phyloP scores from a whole-genome alignment of 2,888 invertebrate species.

The Ormyrus pomaceus region DNA sequence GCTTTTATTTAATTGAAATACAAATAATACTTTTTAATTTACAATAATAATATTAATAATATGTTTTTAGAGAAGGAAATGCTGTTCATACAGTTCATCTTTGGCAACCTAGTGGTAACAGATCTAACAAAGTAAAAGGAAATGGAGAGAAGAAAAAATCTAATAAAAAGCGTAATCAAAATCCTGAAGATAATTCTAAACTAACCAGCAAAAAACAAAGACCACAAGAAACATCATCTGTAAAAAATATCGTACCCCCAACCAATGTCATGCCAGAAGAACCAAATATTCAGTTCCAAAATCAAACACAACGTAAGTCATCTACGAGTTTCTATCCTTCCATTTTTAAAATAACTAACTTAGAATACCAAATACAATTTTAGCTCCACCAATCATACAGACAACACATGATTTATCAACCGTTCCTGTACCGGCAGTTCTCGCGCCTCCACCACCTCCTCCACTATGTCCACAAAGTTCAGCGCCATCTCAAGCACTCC shows the following conservation, averaged over 20 bases:
- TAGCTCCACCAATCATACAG: conserved; percentile 67
- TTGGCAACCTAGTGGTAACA: conserved; percentile 74
- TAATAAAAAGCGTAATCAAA: conserved; percentile 61
- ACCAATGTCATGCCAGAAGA: conserved; percentile 64
- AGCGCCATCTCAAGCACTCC: conserved; percentile 39
- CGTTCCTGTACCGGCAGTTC: conserved; percentile 26
- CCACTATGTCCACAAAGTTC: conserved; percentile 57
- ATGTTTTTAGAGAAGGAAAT: conserved; percentile 68
- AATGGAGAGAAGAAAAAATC: conserved; percentile 65
- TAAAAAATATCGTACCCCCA: conserved; percentile 61
- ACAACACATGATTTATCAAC: conserved; percentile 64
- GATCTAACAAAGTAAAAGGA: conserved; percentile 70
- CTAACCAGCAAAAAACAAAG: conserved; percentile 61
- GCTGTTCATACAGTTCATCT: conserved; percentile 73
- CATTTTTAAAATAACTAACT: too few relatives aligned
- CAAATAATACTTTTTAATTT: neutral
- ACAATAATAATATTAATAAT: neutral
- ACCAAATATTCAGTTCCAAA: conserved; percentile 65
- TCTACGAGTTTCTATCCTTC: too few relatives aligned
- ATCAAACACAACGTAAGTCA: conserved; percentile 63
- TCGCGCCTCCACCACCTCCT: conserved; percentile 15
- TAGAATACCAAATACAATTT: conserved; percentile 56
- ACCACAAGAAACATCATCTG: conserved; percentile 43
- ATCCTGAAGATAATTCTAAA: conserved; percentile 44
- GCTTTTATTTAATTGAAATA: neutral